phyloP scores from a whole-genome alignment of 2,797 vertebrate species.

The Siniperca scherzeri region DNA sequence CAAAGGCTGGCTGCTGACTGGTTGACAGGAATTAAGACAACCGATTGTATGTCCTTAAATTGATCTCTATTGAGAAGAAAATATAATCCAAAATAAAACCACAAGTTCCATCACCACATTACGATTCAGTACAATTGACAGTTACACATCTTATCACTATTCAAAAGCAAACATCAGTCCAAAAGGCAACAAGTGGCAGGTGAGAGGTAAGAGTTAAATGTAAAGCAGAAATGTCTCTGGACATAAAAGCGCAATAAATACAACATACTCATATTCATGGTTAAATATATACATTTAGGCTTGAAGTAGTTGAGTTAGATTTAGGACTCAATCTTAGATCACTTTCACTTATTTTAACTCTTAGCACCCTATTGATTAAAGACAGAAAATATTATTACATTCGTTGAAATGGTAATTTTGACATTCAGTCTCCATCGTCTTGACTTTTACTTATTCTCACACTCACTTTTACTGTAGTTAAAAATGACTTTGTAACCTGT shows the following conservation, averaged over 20 bases:
- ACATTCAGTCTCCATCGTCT: constrained; percentile 13
- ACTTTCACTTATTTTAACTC: constrained; percentile 4
- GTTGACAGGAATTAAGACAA: background rate
- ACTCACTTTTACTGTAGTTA: background rate
- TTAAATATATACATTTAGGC: constrained; percentile 37
- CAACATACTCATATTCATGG: background rate
- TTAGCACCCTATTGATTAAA: background rate
- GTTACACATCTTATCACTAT: constrained; percentile 6
- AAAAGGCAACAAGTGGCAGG: constrained; percentile 61
- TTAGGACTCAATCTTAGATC: background rate
- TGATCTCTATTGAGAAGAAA: constrained; percentile 7
- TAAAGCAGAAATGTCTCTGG: constrained; percentile 37
- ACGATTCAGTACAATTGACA: background rate
- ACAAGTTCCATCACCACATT: constrained; percentile 23
- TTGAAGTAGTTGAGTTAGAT: constrained; percentile 10
- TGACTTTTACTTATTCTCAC: background rate
- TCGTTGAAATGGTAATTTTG: constrained; percentile 19
- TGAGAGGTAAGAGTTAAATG: constrained; percentile 45
- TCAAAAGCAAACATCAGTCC: constrained; percentile 23
- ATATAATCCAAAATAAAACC: constrained; percentile 10
- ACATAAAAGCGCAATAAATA: constrained; percentile 52
- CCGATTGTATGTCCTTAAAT: background rate
- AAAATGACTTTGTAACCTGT: background rate
- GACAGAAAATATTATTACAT: constrained; percentile 25
- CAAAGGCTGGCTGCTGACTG: background rate